phyloP scores from a whole-genome alignment of 2,797 vertebrate genomes.

The Halcyon leucocephala region DNA sequence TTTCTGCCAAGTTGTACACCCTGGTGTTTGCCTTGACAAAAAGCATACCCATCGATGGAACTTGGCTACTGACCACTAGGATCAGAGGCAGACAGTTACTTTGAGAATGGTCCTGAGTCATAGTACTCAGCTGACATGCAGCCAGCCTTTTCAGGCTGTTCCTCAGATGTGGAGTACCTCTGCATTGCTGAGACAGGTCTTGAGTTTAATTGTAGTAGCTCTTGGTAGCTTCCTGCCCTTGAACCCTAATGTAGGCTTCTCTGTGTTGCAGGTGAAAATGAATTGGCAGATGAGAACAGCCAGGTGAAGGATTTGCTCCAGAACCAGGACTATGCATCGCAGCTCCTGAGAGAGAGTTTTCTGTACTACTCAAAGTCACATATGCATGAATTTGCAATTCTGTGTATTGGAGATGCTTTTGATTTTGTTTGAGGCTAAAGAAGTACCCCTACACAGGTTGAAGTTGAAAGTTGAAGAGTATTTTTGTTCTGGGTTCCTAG shows the following conservation, averaged over 20 bases:
- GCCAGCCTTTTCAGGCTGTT: background rate
- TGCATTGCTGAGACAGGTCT: background rate
- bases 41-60: fast-evolving
- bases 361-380: constrained; percentile 14
- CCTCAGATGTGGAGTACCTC: background rate
- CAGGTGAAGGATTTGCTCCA: constrained; percentile 46
- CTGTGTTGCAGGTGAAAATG: constrained; percentile 30
- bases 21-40: background rate
- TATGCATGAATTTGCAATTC: background rate
- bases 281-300: constrained; percentile 39
- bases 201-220: background rate
- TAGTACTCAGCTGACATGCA: background rate
- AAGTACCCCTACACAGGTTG: background rate
- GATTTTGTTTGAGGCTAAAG: background rate
- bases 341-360: constrained; percentile 14
- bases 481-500: background rate
- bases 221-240: background rate
- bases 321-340: background rate
- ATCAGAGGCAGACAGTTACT: background rate
- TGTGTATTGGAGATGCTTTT: background rate
- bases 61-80: background rate
- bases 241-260: background rate
- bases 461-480: background rate
- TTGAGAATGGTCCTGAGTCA: background rate
- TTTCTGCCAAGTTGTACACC: background rate